Percentiles rank a stretch among this genome's conserved stretches.
Conservation (phyloP, 2,797 vertebrate genomes). For the Mionectes olivaceus region DNA sequence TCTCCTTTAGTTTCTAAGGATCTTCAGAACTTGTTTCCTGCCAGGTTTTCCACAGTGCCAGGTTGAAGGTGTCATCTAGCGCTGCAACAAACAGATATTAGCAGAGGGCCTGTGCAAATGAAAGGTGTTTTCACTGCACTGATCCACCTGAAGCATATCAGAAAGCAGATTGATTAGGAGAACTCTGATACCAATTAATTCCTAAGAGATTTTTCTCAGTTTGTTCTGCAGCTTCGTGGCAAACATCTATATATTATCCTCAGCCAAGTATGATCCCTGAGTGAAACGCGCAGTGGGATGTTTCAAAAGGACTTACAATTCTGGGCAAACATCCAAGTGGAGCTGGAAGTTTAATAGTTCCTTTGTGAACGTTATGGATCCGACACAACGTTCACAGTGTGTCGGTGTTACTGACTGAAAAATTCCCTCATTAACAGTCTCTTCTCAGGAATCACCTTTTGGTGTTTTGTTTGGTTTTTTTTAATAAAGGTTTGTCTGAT, state of each 20-base stretch:
- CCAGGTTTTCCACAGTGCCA: neutral
- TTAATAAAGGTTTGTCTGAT: neutral
- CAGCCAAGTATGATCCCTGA: neutral
- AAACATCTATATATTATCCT: neutral
- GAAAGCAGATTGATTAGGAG: neutral
- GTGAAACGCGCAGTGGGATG: neutral
- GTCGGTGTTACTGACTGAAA: neutral
- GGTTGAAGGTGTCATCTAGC: neutral
- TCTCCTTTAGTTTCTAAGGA: neutral
- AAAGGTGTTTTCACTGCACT: neutral
- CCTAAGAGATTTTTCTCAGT: neutral
- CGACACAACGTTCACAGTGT: neutral
- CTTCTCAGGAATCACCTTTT: neutral
- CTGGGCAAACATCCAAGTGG: slow-evolving; percentile 25
- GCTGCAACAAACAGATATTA: neutral
- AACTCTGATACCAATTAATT: neutral
- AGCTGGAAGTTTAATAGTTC: neutral
- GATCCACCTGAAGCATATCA: neutral
- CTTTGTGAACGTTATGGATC: neutral
- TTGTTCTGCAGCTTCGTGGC: neutral
- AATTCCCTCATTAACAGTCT: neutral
- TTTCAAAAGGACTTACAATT: neutral
- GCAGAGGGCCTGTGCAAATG: neutral
- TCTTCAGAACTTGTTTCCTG: neutral
- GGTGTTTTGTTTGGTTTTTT: neutral